Conservation (phyloP, 2,888 invertebrate species). For the Drosophila rubida region DNA sequence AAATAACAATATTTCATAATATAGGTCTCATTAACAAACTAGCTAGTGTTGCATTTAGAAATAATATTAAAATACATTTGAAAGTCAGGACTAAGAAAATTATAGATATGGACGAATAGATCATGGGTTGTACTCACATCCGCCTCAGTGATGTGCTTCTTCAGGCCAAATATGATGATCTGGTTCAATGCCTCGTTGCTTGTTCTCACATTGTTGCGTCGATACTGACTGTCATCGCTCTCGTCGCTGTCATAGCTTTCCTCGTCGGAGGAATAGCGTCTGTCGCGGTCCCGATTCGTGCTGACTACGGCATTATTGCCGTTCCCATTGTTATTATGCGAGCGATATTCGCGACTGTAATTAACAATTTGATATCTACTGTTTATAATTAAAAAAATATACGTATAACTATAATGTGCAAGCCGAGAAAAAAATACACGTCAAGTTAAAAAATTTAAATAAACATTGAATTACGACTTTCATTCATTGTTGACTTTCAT, state of each 20-base stretch:
- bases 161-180: constrained; percentile 90
- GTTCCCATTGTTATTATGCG: constrained; percentile 51
- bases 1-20: background rate
- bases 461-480: no score
- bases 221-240: constrained; percentile 85
- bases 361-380: no score
- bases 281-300: constrained; percentile 58
- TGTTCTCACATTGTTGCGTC: constrained; percentile 85
- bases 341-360: constrained; percentile 60
- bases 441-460: no score
- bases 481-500: no score
- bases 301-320: constrained; percentile 39
- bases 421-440: no score
- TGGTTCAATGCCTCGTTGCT: constrained; percentile 87
- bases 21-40: background rate
- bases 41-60: background rate
- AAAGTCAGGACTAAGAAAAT: no score
- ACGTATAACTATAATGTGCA: no score
- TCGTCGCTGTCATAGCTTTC: constrained; percentile 82
- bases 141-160: constrained; percentile 91
- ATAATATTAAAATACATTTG: no score
- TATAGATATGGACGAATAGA: no score
- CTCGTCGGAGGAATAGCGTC: constrained; percentile 78
- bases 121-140: constrained; percentile 87
- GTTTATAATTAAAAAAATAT: no score